Evolutionary conservation across 2,113 vertebrate species (phyloP), one percentile per base, ranked within the genome.

Genomic region (Gasterosteus aculeatus): DNA sequence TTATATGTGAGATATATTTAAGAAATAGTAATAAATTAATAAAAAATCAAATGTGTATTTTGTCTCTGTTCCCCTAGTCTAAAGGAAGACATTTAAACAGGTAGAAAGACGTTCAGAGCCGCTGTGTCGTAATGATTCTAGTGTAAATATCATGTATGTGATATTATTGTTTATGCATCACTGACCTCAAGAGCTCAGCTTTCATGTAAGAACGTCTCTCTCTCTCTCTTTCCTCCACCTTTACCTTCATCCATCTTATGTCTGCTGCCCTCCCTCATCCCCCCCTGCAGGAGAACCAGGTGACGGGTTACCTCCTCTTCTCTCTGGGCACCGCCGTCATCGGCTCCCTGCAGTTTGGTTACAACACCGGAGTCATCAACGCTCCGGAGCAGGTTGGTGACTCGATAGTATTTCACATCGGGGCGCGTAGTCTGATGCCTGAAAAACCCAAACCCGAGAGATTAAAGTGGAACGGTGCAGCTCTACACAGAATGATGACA

Each of bases 351-450:
- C 97, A 97, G 88, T 98, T 96, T 62, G 97, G 98, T 3, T 99
- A 96, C 92, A 99, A 99, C 92, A 98, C 96, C 0, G 97, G 97
- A 39, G 97, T 99, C 79, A 98, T 98, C 90, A 98, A 98, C 74
- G 97, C 98, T 44, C 98, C 98, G 0, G 96, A 98, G 75, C 22
- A 67, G 93, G 98, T 98, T 2, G 47, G 81, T 18, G 42, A 47
- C 65, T 12, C 15, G 22, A 1, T 26, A 18, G 38, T 41, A 2
- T 41, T 41, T 41, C 39, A 19, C 15, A 22, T 22, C 31, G 41
- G 5, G 15, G 16, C 3, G 11, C 16, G 35, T 12, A 14, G 19
- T 44, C 42, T n/a, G 46, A 10, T 51, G 29, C 0, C 4, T 38
- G 18, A 51, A 29, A 18, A 47, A 10, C 3, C 4, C n/a, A 51